Conservation (phyloP, 2,888 invertebrate genomes). For the Sipha maydis region DNA sequence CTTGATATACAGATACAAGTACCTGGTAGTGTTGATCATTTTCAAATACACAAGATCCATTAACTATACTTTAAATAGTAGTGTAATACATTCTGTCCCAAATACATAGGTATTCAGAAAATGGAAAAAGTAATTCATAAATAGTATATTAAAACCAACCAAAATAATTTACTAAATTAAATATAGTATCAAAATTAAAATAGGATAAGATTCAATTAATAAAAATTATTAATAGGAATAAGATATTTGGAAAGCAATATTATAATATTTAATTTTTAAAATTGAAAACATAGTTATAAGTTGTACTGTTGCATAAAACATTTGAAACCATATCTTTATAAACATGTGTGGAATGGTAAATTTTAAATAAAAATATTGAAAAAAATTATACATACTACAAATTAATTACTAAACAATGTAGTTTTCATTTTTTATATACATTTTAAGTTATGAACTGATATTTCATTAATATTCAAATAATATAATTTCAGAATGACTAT, state of each 20-base stretch:
- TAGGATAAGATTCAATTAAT: background rate
- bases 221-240: background rate
- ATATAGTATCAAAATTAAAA: background rate
- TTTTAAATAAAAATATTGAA: background rate
- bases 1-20: slow-evolving; percentile 54
- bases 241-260: background rate
- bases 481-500: background rate
- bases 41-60: slow-evolving; percentile 26
- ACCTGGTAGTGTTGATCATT: slow-evolving; percentile 51
- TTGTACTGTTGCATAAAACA: background rate
- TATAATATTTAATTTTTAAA: background rate
- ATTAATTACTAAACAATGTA: no score
- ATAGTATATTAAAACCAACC: slow-evolving; percentile 16
- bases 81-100: background rate
- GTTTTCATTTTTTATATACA: no score
- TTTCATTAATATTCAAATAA: background rate
- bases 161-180: background rate
- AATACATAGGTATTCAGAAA: background rate
- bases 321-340: background rate
- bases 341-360: background rate
- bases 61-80: background rate
- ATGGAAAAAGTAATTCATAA: background rate
- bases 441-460: no score
- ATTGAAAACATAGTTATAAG: background rate
- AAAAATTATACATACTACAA: no score